Conservation (phyloP, 2,113 vertebrate genomes). For the Dasyornis broadbenti region DNA sequence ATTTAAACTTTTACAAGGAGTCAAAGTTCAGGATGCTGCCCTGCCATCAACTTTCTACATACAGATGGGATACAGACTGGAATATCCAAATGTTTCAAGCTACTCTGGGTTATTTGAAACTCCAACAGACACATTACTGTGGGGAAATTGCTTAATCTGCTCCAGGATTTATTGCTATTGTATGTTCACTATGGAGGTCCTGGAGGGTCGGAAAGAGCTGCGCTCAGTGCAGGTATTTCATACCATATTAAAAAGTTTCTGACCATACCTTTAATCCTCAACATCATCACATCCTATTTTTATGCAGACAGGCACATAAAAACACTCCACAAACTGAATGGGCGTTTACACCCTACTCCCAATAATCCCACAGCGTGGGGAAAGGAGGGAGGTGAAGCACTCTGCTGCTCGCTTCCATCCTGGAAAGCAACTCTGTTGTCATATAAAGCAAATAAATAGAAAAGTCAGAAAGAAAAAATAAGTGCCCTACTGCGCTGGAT, state of each 20-base stretch:
- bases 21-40: conserved; percentile 57
- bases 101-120: conserved; percentile 57
- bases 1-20: conserved; percentile 65
- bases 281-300: conserved; percentile 68
- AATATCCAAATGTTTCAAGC: conserved; percentile 61
- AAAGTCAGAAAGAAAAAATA: background rate
- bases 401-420: conserved; percentile 22
- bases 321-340: conserved; percentile 57
- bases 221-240: conserved; percentile 12
- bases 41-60: conserved; percentile 60
- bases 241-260: conserved; percentile 62
- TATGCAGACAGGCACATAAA: conserved; percentile 47
- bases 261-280: conserved; percentile 67
- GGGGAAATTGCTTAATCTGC: conserved; percentile 61
- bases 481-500: conserved; percentile 30
- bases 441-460: conserved; percentile 47
- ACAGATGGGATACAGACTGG: conserved; percentile 36
- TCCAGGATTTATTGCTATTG: conserved; percentile 65
- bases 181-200: conserved; percentile 5
- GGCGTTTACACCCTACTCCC: conserved; percentile 33
- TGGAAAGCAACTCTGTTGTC: conserved; percentile 57
- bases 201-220: conserved; percentile 24
- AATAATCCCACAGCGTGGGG: conserved; percentile 38
- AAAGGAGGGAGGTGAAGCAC: conserved; percentile 43
- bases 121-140: conserved; percentile 39